phyloP scores from a whole-genome alignment of 1,140 invertebrate species.

The Agrypnia vestita region DNA sequence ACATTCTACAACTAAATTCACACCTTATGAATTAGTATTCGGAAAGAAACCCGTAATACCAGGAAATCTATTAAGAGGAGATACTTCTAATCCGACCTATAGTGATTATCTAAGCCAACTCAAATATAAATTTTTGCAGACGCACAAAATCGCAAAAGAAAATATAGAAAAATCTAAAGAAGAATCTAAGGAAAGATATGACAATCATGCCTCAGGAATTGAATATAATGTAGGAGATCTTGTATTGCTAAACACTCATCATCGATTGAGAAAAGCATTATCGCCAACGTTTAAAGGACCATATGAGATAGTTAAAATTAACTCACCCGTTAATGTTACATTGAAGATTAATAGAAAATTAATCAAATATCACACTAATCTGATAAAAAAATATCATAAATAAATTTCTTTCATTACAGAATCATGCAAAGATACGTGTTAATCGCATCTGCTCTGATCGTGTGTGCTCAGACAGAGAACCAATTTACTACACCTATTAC shows the following conservation, averaged over 20 bases:
- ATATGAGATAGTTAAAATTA: constrained; percentile 15
- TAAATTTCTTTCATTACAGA: constrained; percentile 4
- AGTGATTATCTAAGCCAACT: constrained; percentile 63
- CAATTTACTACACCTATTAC: too few species aligned
- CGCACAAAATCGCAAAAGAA: constrained; percentile 61
- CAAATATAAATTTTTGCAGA: constrained; percentile 63
- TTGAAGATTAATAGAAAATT: constrained; percentile 8
- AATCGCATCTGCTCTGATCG: neutral
- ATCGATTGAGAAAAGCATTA: constrained; percentile 26
- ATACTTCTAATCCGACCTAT: constrained; percentile 62
- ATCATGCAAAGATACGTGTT: neutral
- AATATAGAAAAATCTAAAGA: constrained; percentile 55
- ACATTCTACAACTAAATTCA: constrained; percentile 64
- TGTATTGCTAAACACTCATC: constrained; percentile 15
- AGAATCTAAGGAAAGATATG: too few species aligned
- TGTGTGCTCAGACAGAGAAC: too few species aligned
- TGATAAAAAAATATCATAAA: constrained; percentile 15
- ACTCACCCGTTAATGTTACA: neutral
- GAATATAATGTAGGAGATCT: constrained; percentile 58
- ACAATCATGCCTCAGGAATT: constrained; percentile 57
- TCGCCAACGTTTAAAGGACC: constrained; percentile 39
- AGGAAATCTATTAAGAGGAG: constrained; percentile 49
- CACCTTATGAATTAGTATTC: constrained; percentile 68
- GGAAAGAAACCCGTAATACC: constrained; percentile 63
- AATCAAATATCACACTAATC: neutral